A percentile compares a stretch with the other conserved stretches of the same genome.
These are phyloP conservation scores for Oriolus oriolus DNA, from an alignment of 2,113 vertebrate species.

Conservation along the genomic window DNA sequence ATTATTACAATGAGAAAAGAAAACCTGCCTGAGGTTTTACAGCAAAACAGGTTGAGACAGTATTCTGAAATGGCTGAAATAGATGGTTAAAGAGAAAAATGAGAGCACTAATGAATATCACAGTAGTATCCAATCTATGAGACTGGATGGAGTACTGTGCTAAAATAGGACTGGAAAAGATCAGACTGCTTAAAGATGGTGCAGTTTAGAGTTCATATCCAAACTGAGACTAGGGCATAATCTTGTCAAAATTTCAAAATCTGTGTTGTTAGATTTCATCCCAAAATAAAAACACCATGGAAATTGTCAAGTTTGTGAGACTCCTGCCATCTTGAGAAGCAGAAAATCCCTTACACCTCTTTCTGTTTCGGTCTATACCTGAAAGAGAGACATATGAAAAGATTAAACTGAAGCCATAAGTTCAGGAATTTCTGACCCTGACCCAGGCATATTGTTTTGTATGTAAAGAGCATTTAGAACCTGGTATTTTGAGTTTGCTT, in stretches of 20 bases:
- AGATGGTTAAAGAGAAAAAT: background rate
- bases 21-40: background rate
- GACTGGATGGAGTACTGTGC: background rate
- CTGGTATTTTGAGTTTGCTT: background rate
- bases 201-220: background rate
- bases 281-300: background rate
- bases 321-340: background rate
- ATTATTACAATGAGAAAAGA: background rate
- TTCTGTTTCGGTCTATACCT: background rate
- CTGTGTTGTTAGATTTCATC: background rate
- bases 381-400: background rate
- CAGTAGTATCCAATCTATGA: background rate
- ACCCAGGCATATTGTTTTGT: background rate
- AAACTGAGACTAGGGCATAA: background rate
- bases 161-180: background rate
- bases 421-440: background rate
- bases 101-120: background rate
- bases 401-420: background rate
- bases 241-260: background rate
- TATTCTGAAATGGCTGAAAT: background rate
- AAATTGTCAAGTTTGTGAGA: background rate
- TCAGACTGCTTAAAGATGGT: background rate
- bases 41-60: background rate
- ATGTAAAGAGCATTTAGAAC: background rate
- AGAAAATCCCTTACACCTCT: background rate